These are phyloP conservation scores for Ceryle rudis DNA, from an alignment of 2,797 vertebrate species.

Conservation along the genomic window DNA sequence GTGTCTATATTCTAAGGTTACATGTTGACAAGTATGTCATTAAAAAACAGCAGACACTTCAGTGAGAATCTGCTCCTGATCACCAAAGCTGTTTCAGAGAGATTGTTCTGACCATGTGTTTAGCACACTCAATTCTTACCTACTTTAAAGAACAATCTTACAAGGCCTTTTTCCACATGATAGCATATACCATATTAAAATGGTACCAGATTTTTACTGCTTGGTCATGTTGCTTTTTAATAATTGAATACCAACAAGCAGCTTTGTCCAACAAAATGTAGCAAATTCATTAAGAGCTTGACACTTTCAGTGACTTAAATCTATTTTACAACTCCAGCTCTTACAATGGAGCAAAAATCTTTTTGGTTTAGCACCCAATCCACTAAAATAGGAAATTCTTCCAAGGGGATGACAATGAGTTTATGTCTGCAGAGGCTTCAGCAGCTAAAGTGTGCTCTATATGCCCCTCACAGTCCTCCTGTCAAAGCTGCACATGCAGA, in stretches of 20 bases:
- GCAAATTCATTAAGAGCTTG: background rate
- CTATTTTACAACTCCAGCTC: background rate
- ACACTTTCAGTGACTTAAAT: background rate
- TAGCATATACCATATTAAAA: background rate
- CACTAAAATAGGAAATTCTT: background rate
- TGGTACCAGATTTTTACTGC: background rate
- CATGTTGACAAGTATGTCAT: slow-evolving; percentile 63
- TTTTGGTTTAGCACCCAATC: background rate
- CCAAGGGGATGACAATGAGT: background rate
- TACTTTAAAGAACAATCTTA: background rate
- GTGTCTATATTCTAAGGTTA: slow-evolving; percentile 57
- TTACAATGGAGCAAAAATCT: background rate
- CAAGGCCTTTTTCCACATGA: background rate
- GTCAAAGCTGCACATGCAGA: background rate
- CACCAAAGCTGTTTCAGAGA: background rate
- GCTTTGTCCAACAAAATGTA: background rate
- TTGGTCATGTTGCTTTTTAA: background rate
- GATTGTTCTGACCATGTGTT: background rate
- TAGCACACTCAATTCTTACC: background rate
- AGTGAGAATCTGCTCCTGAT: slow-evolving; percentile 3
- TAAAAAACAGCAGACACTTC: slow-evolving; percentile 35
- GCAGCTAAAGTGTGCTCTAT: background rate
- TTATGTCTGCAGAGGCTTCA: background rate
- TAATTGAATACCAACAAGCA: background rate
- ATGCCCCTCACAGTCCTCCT: background rate